Conservation (phyloP, 2,888 invertebrate genomes). For the Acleris literana region DNA sequence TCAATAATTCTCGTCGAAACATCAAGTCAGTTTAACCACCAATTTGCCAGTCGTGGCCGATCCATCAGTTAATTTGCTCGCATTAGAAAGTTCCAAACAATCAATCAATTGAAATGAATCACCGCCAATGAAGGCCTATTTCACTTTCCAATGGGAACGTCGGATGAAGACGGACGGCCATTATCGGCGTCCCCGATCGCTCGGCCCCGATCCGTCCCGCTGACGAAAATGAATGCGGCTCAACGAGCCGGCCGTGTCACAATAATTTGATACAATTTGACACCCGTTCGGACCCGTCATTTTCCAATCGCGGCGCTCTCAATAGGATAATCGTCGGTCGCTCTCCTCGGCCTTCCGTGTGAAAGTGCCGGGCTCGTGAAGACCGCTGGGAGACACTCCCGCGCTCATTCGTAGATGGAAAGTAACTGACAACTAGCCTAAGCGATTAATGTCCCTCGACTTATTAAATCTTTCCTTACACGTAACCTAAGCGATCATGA, state of each 20-base stretch:
- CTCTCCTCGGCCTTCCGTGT: conserved; percentile 53
- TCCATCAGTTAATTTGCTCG: conserved; percentile 12
- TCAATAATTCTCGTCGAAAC: background rate
- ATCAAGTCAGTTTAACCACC: background rate
- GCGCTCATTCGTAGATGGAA: background rate
- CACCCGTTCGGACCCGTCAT: conserved; percentile 44
- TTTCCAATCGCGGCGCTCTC: conserved; percentile 50
- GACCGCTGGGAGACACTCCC: background rate
- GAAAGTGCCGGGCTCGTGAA: conserved; percentile 48
- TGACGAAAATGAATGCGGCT: conserved; percentile 42
- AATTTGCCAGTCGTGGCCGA: background rate
- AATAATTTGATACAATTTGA: conserved; percentile 34
- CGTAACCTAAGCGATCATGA: too few relatives aligned
- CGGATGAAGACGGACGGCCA: conserved; percentile 35
- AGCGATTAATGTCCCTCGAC: too few relatives aligned
- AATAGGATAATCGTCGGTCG: conserved; percentile 51
- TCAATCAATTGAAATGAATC: conserved; percentile 34
- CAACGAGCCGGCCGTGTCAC: conserved; percentile 34
- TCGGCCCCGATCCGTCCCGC: conserved; percentile 40
- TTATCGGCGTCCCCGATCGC: conserved; percentile 28
- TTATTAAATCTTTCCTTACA: too few relatives aligned
- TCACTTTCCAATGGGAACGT: conserved; percentile 22
- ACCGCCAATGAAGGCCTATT: conserved; percentile 26
- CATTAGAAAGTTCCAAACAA: conserved; percentile 33
- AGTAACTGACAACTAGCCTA: background rate